Evolutionary conservation across 2,113 vertebrate species (phyloP), one percentile per base, ranked within the genome.

Genomic region (Aix galericulata): DNA sequence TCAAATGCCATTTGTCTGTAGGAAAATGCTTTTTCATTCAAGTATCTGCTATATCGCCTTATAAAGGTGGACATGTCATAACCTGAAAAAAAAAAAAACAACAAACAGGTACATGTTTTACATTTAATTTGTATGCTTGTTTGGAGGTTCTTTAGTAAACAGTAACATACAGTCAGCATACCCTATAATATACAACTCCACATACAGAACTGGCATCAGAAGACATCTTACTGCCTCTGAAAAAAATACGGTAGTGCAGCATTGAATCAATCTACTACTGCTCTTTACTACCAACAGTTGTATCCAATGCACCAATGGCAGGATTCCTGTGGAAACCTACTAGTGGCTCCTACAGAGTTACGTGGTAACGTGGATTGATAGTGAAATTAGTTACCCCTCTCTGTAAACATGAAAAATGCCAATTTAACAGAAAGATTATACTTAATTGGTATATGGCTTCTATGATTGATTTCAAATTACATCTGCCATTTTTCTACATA

Each of bases 1-100:
- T 99, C 99, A 97, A 99, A 99, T 94, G 99, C 99, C 99, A 99
- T 99, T 95, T 99, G 99, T 84, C 99, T 99, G 97, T 99, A 99
- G 71, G 99, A 99, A 85, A 99, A 99, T 10, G 99, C 99, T 97
- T 99, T 99, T 98, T 99, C 99, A 87, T 99, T 99, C 98, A 99
- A 98, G 92, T 99, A 99, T 95, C 99, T 99, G 91, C 99, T 99
- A 72, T 99, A 99, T 89, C 99, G 98, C 83, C 94, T 96, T 91
- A 96, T 96, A 81, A 96, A 95, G 52, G 93, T 95, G 60, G 96
- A 96, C 96, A 96, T 96, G 81, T 96, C 96, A 81, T 96, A 96
- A 92, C 96, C 96, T 96, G 94, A 15, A 50, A 50, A 50, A 23
- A 23, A 14, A 23, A 50, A 23, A 50, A 13, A 50, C 6, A 50